Percentiles rank a stretch among this genome's conserved stretches.
phyloP scores from a whole-genome alignment of 2,888 invertebrate species.

The Rhagonycha lutea region DNA sequence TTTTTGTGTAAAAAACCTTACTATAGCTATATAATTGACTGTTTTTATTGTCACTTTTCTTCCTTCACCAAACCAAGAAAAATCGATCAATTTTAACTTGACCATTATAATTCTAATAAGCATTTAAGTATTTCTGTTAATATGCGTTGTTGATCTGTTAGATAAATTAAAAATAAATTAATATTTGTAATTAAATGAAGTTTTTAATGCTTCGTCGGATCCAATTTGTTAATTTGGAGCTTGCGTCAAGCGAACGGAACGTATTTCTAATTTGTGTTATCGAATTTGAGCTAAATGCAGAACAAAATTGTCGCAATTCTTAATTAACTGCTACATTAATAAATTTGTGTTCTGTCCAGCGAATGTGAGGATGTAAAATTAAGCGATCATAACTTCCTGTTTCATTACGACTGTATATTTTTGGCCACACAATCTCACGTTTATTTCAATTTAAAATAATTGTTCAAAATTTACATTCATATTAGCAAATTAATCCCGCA shows the following conservation, averaged over 20 bases:
- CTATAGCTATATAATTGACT: slow-evolving; percentile 16
- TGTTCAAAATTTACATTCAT: slow-evolving; percentile 7
- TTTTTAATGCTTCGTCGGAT: slow-evolving; percentile 7
- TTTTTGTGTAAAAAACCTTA: slow-evolving; percentile 23
- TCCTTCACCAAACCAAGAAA: slow-evolving; percentile 8
- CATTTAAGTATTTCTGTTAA: slow-evolving; percentile 42
- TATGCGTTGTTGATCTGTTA: slow-evolving; percentile 51
- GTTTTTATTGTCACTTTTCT: slow-evolving; percentile 17
- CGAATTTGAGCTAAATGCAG: slow-evolving; percentile 36
- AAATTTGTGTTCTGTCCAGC: slow-evolving; percentile 42
- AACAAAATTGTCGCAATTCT: slow-evolving; percentile 35
- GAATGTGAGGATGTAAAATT: slow-evolving; percentile 43
- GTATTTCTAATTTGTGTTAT: slow-evolving; percentile 29
- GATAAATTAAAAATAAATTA: slow-evolving; percentile 47
- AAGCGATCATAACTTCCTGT: slow-evolving; percentile 49
- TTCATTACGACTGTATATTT: slow-evolving; percentile 31
- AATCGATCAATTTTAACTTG: slow-evolving; percentile 23
- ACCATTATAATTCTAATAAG: slow-evolving; percentile 26
- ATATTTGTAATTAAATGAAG: slow-evolving; percentile 44
- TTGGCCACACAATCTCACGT: slow-evolving; percentile 43
- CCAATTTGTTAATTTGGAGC: neutral
- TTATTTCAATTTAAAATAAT: slow-evolving; percentile 34
- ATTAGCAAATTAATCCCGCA: neutral
- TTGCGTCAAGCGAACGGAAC: neutral
- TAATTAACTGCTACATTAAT: slow-evolving; percentile 44